A percentile compares a stretch with the other conserved stretches of the same genome.
Conservation (phyloP, 1,140 invertebrate genomes). For the Caenorhabditis latens region DNA sequence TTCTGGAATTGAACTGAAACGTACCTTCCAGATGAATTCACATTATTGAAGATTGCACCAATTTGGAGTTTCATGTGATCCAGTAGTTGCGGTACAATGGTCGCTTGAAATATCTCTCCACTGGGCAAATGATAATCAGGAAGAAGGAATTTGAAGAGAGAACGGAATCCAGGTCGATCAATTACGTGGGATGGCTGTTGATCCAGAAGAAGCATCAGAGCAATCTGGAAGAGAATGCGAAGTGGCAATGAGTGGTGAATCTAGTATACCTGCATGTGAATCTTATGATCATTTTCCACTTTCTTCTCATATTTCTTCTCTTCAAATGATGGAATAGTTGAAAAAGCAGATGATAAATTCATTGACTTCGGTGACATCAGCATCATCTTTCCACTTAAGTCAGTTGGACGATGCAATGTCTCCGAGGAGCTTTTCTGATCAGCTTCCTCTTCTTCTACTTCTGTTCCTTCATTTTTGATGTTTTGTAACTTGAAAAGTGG, state of each 20-base stretch:
- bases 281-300: constrained; percentile 43
- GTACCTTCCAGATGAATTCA: constrained; percentile 41
- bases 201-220: constrained; percentile 66
- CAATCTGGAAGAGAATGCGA: constrained; percentile 58
- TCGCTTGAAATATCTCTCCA: constrained; percentile 59
- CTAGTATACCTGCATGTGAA: constrained; percentile 47
- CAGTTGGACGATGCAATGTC: constrained; percentile 15
- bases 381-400: constrained; percentile 23
- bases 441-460: constrained; percentile 43
- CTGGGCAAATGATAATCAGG: constrained; percentile 61
- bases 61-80: constrained; percentile 62
- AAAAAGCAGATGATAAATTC: constrained; percentile 48
- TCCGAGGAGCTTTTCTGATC: constrained; percentile 33
- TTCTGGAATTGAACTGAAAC: constrained; percentile 2
- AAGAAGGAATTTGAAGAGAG: constrained; percentile 59
- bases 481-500: constrained; percentile 15
- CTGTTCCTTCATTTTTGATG: constrained; percentile 51
- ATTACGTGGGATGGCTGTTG: constrained; percentile 58
- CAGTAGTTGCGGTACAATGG: constrained; percentile 55
- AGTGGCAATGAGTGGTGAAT: background rate
- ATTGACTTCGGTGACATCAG: background rate
- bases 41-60: constrained; percentile 3
- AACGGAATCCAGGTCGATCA: constrained; percentile 63
- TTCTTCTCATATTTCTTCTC: constrained; percentile 38
- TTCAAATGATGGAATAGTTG: constrained; percentile 5